Evolutionary conservation across 2,113 vertebrate genomes (phyloP), one percentile per base, ranked within the genome.

Genomic region (Tenebrosternarchus preto): DNA sequence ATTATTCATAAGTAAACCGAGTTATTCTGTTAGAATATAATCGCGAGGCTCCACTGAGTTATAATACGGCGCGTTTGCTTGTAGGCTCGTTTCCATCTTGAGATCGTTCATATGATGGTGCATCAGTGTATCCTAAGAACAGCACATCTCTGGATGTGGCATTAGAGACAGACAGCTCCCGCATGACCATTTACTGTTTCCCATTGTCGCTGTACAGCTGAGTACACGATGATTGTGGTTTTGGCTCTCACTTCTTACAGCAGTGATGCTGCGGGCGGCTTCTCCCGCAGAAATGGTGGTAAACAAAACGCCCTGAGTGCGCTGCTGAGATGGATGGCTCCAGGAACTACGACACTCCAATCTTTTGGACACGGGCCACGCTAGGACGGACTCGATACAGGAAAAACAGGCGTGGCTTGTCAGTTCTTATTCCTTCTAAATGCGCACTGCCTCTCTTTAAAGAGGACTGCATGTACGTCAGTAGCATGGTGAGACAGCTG

Each of bases 151-250:
- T n/a, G n/a, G 29, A 50, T 80, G 66, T 81, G 71, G 81, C 59
- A 80, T 68, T 50, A 74, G 72, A 76, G 60, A 64, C 60, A 19
- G 56, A 83, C 71, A 70, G 84, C 74, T 63, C 33, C 53, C 29
- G 50, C 69, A 17, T 19, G 72, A 55, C 73, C 57, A 78, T n/a
- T n/a, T 69, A 59, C 24, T 5, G 43, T 46, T 15, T 66, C 59
- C 67, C 31, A 60, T 80, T 84, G 71, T 29, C 31, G 15, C 76
- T 81, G 24, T 82, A 71, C 70, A 84, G 76, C 76, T 66, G 76
- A 84, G 76, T 82, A 76, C 64, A 82, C 76, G 60, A 56, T 81
- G 76, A 78, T 77, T 80, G 69, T 78, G 15, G 50, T 60, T 73
- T 79, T 66, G 56, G 63, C 69, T 68, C 69, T 81, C 66, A 74